Evolutionary conservation across 2,888 invertebrate genomes (phyloP).

Genomic region (Cheilosia variabilis): DNA sequence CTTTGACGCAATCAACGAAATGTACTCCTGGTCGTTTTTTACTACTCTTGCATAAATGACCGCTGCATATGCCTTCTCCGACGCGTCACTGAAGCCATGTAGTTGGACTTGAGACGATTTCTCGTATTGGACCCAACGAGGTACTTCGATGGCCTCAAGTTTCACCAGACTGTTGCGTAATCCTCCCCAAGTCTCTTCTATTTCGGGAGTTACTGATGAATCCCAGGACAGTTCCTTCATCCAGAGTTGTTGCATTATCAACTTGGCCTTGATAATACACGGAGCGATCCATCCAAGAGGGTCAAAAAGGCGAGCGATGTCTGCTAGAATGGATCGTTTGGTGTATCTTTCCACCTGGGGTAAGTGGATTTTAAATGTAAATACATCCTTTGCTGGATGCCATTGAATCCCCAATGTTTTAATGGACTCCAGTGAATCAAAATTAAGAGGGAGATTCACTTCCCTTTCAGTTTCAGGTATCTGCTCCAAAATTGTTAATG

Average conservation of each 20-base stretch:
- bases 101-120: neutral
- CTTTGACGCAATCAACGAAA: neutral
- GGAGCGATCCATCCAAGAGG: constrained; percentile 53
- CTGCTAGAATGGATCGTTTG: constrained; percentile 34
- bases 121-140: constrained; percentile 18
- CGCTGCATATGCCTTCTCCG: constrained; percentile 4
- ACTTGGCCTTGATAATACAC: constrained; percentile 31
- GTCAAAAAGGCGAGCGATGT: constrained; percentile 47
- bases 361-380: constrained; percentile 40
- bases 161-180: neutral
- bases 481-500: constrained; percentile 12
- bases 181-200: neutral
- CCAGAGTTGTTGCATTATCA: constrained; percentile 26
- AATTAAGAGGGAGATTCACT: constrained; percentile 25
- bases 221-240: neutral
- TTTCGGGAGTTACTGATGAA: too few species aligned
- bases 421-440: constrained; percentile 28
- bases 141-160: constrained; percentile 12
- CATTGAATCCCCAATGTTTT: constrained; percentile 57
- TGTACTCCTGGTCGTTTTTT: neutral
- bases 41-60: neutral
- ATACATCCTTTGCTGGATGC: constrained; percentile 49
- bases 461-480: constrained; percentile 44
- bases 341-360: constrained; percentile 8
- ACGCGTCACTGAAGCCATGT: constrained; percentile 16